Conservation (phyloP, 2,113 vertebrate genomes). For the Colius striatus region DNA sequence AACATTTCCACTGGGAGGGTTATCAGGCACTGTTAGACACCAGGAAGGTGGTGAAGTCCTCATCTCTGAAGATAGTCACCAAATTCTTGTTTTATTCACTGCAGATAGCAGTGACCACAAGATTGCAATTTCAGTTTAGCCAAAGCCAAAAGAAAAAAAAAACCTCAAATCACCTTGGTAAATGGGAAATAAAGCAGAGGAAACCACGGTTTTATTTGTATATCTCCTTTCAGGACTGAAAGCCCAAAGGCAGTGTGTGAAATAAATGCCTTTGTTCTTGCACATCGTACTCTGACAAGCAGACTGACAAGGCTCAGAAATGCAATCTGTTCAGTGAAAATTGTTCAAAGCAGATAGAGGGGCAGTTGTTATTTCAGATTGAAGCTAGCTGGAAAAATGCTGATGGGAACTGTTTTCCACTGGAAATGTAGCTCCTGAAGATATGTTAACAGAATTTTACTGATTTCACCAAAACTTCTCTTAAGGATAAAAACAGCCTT, state of each 20-base stretch:
- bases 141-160: not conserved
- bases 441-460: not conserved
- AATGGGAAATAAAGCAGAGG: not conserved
- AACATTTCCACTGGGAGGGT: no score
- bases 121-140: not conserved
- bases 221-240: not conserved
- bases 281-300: not conserved
- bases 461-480: not conserved
- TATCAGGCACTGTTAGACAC: no score
- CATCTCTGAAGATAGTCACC: no score
- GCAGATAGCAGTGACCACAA: not conserved
- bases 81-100: not conserved
- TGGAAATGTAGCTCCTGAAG: not conserved
- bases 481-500: not conserved
- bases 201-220: slow-evolving; percentile 3
- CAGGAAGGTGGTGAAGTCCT: no score
- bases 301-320: not conserved
- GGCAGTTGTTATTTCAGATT: not conserved
- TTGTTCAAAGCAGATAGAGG: not conserved
- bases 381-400: not conserved
- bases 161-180: not conserved
- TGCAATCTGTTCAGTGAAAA: not conserved
- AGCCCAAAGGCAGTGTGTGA: not conserved
- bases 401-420: not conserved
- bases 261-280: not conserved